These are phyloP conservation scores for Lithobates pipiens DNA, from an alignment of 2,797 vertebrate genomes.

Conservation along the genomic window DNA sequence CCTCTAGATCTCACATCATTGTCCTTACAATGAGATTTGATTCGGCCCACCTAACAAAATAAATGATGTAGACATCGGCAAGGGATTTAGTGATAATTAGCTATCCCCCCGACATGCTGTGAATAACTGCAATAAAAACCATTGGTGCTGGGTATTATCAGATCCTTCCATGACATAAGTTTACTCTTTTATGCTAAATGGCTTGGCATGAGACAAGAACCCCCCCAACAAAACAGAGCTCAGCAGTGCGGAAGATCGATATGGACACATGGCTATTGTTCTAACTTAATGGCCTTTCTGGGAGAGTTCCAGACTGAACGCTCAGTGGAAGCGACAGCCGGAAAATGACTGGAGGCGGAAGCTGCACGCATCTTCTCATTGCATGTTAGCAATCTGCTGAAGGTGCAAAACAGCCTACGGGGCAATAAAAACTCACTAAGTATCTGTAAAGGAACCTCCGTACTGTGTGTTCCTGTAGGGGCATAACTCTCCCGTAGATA, in stretches of 20 bases:
- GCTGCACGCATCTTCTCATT: background rate
- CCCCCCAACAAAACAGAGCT: background rate
- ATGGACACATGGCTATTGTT: background rate
- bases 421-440: too few species aligned
- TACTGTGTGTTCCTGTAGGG: too few species aligned
- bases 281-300: background rate
- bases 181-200: background rate
- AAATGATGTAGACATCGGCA: too few species aligned
- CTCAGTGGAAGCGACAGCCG: background rate
- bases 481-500: too few species aligned
- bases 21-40: too few species aligned
- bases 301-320: background rate
- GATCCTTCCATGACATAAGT: background rate
- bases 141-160: background rate
- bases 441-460: too few species aligned
- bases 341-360: background rate
- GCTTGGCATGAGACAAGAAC: too few species aligned
- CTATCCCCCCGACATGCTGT: too few species aligned
- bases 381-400: background rate
- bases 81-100: too few species aligned
- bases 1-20: too few species aligned
- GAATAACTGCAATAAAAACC: background rate
- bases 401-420: too few species aligned
- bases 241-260: background rate
- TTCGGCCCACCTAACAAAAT: too few species aligned